phyloP scores from a whole-genome alignment of 2,113 vertebrate genomes.

The Polypterus senegalus region DNA sequence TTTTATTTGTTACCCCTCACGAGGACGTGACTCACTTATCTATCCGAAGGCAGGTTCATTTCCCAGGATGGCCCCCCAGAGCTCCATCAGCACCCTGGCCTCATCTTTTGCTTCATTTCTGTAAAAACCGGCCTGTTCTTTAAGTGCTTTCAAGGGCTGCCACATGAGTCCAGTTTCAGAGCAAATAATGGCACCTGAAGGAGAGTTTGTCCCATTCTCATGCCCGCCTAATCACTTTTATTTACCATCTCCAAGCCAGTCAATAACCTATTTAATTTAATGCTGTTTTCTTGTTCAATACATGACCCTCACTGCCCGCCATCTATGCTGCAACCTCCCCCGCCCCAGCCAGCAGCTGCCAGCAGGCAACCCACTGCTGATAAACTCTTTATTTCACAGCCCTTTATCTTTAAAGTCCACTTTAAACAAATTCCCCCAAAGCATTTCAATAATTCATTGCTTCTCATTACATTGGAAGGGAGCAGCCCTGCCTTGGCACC shows the following conservation, averaged over 20 bases:
- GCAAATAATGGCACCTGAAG: constrained; percentile 41
- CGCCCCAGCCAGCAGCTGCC: constrained; percentile 31
- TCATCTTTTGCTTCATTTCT: no score
- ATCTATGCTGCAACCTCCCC: constrained; percentile 28
- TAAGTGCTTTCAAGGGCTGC: no score
- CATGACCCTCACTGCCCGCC: no score
- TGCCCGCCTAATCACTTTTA: constrained; percentile 2
- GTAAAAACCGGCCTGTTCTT: no score
- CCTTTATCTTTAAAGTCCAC: constrained; percentile 48
- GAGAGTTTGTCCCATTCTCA: constrained; percentile 28
- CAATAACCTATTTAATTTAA: constrained; percentile 63
- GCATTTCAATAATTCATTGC: constrained; percentile 51
- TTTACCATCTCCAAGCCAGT: constrained; percentile 40
- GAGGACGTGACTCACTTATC: no score
- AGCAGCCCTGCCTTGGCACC: no score
- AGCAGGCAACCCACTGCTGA: constrained; percentile 44
- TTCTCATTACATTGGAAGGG: constrained; percentile 40
- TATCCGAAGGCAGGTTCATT: no score
- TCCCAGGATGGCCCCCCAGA: no score
- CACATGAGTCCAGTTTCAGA: no score
- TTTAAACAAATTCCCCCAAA: constrained; percentile 39
- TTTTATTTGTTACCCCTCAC: no score
- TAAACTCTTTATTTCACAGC: constrained; percentile 47
- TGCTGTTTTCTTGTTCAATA: constrained; percentile 10
- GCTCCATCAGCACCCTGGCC: no score